These are phyloP conservation scores for Amphipoea lucens DNA, from an alignment of 2,888 invertebrate genomes.

Conservation along the genomic window DNA sequence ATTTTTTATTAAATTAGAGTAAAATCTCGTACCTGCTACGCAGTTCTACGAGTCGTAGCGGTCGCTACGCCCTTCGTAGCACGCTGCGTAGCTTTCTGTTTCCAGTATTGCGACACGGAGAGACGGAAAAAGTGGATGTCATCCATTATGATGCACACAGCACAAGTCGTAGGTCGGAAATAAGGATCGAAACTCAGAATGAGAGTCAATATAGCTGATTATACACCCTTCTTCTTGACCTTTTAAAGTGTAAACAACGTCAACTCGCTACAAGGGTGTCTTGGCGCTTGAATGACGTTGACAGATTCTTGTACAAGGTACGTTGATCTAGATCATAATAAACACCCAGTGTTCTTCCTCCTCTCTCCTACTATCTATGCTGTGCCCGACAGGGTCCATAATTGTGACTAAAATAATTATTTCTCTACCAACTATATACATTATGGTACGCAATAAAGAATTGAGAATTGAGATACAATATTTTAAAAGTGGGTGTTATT, in stretches of 20 bases:
- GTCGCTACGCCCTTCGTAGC: conserved; percentile 14
- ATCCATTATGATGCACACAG: neutral
- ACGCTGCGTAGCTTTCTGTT: neutral
- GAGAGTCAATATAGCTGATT: neutral
- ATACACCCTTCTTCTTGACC: neutral
- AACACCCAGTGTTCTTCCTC: no score
- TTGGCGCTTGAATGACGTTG: neutral
- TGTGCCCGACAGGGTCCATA: no score
- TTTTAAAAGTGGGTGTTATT: no score
- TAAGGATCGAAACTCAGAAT: neutral
- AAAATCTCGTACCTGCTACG: neutral
- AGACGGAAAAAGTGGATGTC: no score
- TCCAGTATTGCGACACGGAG: neutral
- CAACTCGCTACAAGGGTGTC: neutral
- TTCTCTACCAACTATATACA: no score
- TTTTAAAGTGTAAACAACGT: neutral
- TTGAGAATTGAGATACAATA: no score
- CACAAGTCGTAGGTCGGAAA: neutral
- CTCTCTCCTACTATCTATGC: no score
- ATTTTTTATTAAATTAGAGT: neutral
- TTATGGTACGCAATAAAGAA: no score
- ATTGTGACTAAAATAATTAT: no score
- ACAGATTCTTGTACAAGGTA: neutral
- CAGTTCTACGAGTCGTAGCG: conserved; percentile 43
- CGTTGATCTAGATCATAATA: no score